Evolutionary conservation across 2,797 vertebrate genomes (phyloP), one percentile per base, ranked within the genome.

Genomic region (Pagetopsis macropterus): DNA sequence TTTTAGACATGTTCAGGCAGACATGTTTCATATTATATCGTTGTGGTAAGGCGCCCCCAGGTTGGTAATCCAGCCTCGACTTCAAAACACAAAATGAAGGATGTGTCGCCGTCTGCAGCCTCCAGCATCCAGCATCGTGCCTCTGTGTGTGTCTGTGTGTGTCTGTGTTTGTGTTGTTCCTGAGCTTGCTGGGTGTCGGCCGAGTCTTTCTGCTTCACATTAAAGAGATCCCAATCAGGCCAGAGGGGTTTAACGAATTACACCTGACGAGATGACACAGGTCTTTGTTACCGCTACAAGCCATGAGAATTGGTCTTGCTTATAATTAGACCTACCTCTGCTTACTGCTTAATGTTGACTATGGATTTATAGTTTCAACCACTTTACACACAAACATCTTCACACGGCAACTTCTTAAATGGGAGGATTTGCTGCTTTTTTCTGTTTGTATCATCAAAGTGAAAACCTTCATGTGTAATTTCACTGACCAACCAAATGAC

Each of bases 121-220:
- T 52, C 50, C 50, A 27, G 50, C 21, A 52, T 52, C 50, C 50
- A 27, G 50, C 21, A 52, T 27, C 21, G 21, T 27, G 13, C 8
- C 21, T 27, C 19, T 60, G 21, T 60, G 5, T 46, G 21, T 46
- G 21, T 21, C 2, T 64, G 49, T 41, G 13, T 2, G 27, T 7
- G 27, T 23, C 19, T 27, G 14, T 61, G 58, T 63, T 14, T 49
- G 46, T 63, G 33, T 41, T 23, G 13, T 17, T 15, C 57, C 33
- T 62, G 61, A 51, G 61, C 14, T 65, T 13, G 63, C 17, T 52
- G 54, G 65, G 65, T 4, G 45, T 68, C 31, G 45, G 43, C 43
- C 40, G 52, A 19, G 14, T 45, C 40, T 43, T 8, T 43, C n/a
- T 27, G 10, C 27, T 6, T 37, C 23, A 37, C 56, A 70, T 70